These are phyloP conservation scores for Drosophila navojoa DNA, from an alignment of 1,140 invertebrate species.

Conservation along the genomic window DNA sequence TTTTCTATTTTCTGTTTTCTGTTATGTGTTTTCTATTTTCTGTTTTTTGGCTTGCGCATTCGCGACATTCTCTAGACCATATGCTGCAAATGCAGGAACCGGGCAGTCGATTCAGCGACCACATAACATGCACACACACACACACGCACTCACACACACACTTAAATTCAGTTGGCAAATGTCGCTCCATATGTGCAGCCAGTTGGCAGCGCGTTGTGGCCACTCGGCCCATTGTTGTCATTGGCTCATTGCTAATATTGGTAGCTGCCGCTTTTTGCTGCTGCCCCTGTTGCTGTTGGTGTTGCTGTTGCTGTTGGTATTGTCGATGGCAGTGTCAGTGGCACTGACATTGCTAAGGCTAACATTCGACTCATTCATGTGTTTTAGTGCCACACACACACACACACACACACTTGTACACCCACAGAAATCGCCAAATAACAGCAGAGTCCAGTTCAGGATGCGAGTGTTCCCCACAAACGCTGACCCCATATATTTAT, in stretches of 20 bases:
- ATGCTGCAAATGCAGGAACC: conserved; percentile 40
- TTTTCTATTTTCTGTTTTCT: conserved; percentile 29
- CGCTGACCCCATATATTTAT: conserved; percentile 65
- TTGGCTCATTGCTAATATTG: conserved; percentile 78
- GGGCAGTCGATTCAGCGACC: conserved; percentile 62
- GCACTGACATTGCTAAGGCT: conserved; percentile 49
- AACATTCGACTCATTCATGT: conserved; percentile 71
- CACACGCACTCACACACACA: not conserved
- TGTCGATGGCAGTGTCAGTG: conserved; percentile 65
- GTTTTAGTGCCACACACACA: conserved; percentile 68
- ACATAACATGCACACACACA: conserved; percentile 41
- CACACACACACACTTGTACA: not conserved
- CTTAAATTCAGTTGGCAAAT: conserved; percentile 24
- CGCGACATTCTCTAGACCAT: conserved; percentile 31
- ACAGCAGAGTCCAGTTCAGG: conserved; percentile 53
- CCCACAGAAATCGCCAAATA: conserved; percentile 4
- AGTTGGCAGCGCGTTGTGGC: conserved; percentile 53
- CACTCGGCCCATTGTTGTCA: conserved; percentile 75
- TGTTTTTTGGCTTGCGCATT: conserved; percentile 36
- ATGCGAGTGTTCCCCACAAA: conserved; percentile 50
- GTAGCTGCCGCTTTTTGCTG: conserved; percentile 55
- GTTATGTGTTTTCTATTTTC: conserved; percentile 27
- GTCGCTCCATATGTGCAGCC: conserved; percentile 27
- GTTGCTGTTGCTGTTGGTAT: conserved; percentile 16
- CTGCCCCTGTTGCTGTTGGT: not conserved